Percentiles rank a stretch among this genome's conserved stretches.
Evolutionary conservation across 2,888 invertebrate genomes (phyloP).

Genomic region (Acholoe squamosa): DNA sequence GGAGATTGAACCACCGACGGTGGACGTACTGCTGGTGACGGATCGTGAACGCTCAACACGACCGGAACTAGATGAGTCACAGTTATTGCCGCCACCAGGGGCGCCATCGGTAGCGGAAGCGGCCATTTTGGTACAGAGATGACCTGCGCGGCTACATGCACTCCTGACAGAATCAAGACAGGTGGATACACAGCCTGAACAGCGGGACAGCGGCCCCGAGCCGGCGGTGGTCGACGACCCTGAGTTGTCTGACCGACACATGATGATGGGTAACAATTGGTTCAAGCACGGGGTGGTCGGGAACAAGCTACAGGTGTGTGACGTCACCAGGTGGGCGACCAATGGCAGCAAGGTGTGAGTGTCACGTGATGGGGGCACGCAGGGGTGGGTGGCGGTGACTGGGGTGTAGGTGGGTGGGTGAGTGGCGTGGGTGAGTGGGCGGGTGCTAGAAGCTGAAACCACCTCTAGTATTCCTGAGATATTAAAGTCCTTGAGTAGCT

Average conservation of each 20-base stretch:
- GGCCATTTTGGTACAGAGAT: conserved; percentile 50
- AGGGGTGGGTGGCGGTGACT: no score
- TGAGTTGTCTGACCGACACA: conserved; percentile 50
- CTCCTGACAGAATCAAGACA: not conserved
- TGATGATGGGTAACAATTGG: no score
- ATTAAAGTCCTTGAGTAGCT: no score
- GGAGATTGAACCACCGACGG: conserved; percentile 21
- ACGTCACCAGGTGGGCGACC: no score
- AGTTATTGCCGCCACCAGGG: not conserved
- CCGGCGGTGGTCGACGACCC: not conserved
- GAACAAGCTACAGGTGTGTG: no score
- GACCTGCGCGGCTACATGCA: not conserved
- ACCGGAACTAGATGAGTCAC: conserved; percentile 11
- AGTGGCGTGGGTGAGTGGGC: no score
- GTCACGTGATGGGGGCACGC: no score
- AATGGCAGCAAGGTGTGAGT: no score
- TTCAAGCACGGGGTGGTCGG: no score
- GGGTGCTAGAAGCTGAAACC: no score
- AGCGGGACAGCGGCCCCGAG: not conserved
- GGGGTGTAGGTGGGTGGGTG: no score
- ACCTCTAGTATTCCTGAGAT: no score
- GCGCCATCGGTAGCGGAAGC: conserved; percentile 22
- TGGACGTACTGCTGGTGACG: conserved; percentile 9
- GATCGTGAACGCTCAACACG: not conserved
- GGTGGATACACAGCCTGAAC: not conserved